These are phyloP conservation scores for Toxotes jaculatrix DNA, from an alignment of 2,113 vertebrate genomes.

Conservation along the genomic window DNA sequence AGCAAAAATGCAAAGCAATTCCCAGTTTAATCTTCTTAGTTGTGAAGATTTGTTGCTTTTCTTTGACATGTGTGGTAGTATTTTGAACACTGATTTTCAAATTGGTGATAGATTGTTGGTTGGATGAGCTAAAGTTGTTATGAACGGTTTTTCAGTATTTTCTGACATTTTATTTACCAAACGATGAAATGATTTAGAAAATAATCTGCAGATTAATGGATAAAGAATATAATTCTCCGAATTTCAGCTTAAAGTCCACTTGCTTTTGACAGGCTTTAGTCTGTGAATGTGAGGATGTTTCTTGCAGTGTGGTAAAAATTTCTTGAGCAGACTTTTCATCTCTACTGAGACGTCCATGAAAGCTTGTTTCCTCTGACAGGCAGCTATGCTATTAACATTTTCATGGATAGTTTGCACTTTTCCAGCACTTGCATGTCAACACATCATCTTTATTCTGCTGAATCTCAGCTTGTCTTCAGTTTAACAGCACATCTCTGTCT, in stretches of 20 bases:
- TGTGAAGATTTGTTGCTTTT: neutral
- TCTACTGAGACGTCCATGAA: neutral
- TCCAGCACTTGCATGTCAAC: slow-evolving; percentile 16
- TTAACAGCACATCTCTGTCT: slow-evolving; percentile 20
- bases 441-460: slow-evolving; percentile 38
- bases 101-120: too few species aligned
- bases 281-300: slow-evolving; percentile 1
- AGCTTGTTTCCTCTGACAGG: slow-evolving; percentile 4
- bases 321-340: neutral
- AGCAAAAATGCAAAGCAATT: too few species aligned
- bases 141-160: neutral
- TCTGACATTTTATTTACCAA: neutral
- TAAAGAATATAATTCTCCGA: neutral
- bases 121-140: neutral
- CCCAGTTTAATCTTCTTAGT: neutral
- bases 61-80: neutral
- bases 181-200: neutral
- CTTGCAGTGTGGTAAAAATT: slow-evolving; percentile 4
- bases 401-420: slow-evolving; percentile 31
- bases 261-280: neutral
- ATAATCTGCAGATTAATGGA: neutral
- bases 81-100: neutral
- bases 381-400: slow-evolving; percentile 6
- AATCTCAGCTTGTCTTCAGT: slow-evolving; percentile 18
- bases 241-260: neutral